Percentiles rank a stretch among this genome's conserved stretches.
These are phyloP conservation scores for Bombus confusus DNA, from an alignment of 1,140 invertebrate species.

Conservation along the genomic window DNA sequence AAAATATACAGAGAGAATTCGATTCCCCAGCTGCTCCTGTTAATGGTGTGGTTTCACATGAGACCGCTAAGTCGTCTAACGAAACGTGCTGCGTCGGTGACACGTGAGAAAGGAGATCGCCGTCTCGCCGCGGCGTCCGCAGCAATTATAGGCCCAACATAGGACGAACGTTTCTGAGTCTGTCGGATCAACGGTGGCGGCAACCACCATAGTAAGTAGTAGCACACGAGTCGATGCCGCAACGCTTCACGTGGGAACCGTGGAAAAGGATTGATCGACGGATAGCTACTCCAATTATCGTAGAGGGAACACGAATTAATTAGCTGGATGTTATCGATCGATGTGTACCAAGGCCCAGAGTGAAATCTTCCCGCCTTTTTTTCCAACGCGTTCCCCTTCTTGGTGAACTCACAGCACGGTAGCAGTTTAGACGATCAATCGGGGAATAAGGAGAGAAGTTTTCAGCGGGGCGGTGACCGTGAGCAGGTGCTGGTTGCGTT, in stretches of 20 bases:
- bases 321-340: conserved; percentile 64
- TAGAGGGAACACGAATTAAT: conserved; percentile 68
- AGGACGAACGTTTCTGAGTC: conserved; percentile 31
- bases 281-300: conserved; percentile 66
- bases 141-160: conserved; percentile 40
- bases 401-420: not conserved
- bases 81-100: conserved; percentile 63
- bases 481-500: conserved; percentile 59
- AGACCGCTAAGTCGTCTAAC: conserved; percentile 27
- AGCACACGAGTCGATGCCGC: conserved; percentile 12
- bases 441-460: conserved; percentile 52
- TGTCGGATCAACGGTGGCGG: not conserved
- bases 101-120: conserved; percentile 65
- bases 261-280: conserved; percentile 65
- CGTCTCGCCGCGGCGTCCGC: not conserved
- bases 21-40: conserved; percentile 17
- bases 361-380: conserved; percentile 49
- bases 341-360: conserved; percentile 10
- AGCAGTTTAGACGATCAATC: not conserved
- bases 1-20: not conserved
- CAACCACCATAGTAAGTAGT: not conserved
- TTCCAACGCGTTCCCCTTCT: conserved; percentile 20
- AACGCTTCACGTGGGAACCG: conserved; percentile 68
- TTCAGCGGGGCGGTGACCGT: conserved; percentile 57
- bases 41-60: conserved; percentile 65